These are phyloP conservation scores for Sciaenops ocellatus DNA, from an alignment of 2,797 vertebrate genomes.

Conservation along the genomic window DNA sequence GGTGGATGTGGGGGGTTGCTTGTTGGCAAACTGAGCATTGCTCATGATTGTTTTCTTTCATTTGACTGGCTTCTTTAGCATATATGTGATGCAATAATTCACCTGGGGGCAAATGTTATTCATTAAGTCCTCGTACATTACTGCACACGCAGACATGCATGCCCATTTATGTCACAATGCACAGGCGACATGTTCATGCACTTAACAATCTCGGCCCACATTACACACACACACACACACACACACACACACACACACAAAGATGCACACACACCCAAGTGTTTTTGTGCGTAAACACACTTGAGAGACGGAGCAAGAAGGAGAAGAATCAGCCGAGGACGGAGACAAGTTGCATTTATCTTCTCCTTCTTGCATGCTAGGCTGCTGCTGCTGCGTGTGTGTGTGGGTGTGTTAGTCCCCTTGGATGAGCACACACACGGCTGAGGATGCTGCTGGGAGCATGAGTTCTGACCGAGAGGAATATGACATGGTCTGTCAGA, in stretches of 20 bases:
- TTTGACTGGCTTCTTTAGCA: conserved; percentile 51
- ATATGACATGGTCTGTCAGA: conserved; percentile 89
- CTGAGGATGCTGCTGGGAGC: conserved; percentile 86
- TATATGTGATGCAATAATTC: conserved; percentile 80
- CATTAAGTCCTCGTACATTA: conserved; percentile 70
- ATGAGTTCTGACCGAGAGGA: conserved; percentile 87
- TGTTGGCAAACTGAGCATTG: conserved; percentile 16
- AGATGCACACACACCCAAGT: conserved; percentile 24
- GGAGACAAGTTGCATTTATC: conserved; percentile 77
- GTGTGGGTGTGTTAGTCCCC: conserved; percentile 72
- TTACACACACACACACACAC: conserved; percentile 23
- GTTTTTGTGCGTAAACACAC: conserved; percentile 53
- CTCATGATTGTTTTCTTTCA: conserved; percentile 54
- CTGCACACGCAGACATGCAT: conserved; percentile 33
- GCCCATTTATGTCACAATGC: neutral
- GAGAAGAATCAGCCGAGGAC: conserved; percentile 69
- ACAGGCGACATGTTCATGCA: conserved; percentile 32
- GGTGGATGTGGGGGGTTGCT: neutral
- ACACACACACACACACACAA: conserved; percentile 10
- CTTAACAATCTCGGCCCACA: conserved; percentile 34
- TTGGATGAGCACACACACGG: conserved; percentile 80
- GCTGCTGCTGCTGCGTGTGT: conserved; percentile 48
- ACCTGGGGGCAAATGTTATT: conserved; percentile 77
- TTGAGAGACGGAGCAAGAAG: conserved; percentile 59
- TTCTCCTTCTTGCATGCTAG: conserved; percentile 53